Percentiles rank a stretch among this genome's conserved stretches.
Conservation (phyloP, 2,888 invertebrate genomes). For the Cremastinae sp. region DNA sequence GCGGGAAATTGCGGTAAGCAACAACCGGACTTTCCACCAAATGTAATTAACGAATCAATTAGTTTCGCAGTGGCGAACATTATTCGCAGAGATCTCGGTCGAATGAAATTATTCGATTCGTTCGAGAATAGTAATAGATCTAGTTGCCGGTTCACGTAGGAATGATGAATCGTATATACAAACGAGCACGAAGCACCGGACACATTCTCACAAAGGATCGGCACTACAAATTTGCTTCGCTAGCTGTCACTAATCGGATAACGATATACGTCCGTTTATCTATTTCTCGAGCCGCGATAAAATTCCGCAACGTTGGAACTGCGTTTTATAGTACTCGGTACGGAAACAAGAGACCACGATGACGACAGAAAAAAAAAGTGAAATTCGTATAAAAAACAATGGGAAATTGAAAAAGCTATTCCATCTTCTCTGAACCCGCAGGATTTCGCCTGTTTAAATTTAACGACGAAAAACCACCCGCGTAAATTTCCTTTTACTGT, state of each 20-base stretch:
- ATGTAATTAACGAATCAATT: slow-evolving; percentile 39
- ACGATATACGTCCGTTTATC: slow-evolving; percentile 12
- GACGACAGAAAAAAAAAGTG: neutral
- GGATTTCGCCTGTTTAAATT: no score
- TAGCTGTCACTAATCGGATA: slow-evolving; percentile 26
- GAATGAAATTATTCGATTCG: slow-evolving; percentile 39
- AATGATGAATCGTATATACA: slow-evolving; percentile 7
- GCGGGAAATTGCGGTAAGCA: neutral
- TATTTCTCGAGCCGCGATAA: neutral
- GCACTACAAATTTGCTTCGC: slow-evolving; percentile 6
- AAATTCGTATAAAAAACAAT: neutral
- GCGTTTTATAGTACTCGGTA: neutral
- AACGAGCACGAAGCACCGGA: neutral
- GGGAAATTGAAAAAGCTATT: no score
- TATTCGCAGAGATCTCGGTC: slow-evolving; percentile 22
- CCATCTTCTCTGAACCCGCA: neutral
- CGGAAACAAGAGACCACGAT: neutral
- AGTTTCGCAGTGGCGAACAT: slow-evolving; percentile 17
- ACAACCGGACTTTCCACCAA: slow-evolving; percentile 1
- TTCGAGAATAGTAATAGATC: slow-evolving; percentile 10
- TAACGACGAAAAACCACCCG: no score
- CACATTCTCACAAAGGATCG: neutral
- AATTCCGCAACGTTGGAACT: neutral
- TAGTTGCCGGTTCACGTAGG: neutral
- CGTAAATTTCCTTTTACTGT: no score